Evolutionary conservation across 2,113 vertebrate species (phyloP).

Genomic region (Odobenus rosmarus): DNA sequence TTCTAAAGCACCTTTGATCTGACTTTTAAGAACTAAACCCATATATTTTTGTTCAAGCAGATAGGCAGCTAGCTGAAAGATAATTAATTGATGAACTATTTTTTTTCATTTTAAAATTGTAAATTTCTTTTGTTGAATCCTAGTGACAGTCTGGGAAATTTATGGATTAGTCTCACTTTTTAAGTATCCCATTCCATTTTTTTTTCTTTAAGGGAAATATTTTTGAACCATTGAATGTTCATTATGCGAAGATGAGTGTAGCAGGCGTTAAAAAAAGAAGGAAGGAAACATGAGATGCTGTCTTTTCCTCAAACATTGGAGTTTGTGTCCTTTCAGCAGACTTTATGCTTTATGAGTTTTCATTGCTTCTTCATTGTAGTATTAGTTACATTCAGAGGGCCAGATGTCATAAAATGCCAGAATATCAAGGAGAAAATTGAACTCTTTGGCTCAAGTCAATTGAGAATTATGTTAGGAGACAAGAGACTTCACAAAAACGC

Average conservation of each 20-base stretch:
- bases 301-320: background rate
- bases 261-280: background rate
- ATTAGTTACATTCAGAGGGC: background rate
- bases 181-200: background rate
- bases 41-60: background rate
- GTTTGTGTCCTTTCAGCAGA: background rate
- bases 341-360: background rate
- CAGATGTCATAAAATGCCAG: slow-evolving; percentile 38
- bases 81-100: background rate
- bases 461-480: slow-evolving; percentile 18
- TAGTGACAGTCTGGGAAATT: background rate
- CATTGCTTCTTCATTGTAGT: background rate
- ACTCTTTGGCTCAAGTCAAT: slow-evolving; percentile 37
- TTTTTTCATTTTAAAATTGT: background rate
- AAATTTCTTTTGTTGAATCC: background rate
- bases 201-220: background rate
- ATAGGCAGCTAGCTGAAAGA: background rate
- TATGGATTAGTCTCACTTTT: background rate
- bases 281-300: background rate
- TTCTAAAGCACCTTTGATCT: slow-evolving; percentile 35
- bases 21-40: slow-evolving; percentile 18
- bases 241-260: background rate
- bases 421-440: slow-evolving; percentile 34
- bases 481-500: background rate
- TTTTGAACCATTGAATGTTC: background rate